These are phyloP conservation scores for Tapirus indicus DNA, from an alignment of 2,797 vertebrate genomes.

Conservation along the genomic window DNA sequence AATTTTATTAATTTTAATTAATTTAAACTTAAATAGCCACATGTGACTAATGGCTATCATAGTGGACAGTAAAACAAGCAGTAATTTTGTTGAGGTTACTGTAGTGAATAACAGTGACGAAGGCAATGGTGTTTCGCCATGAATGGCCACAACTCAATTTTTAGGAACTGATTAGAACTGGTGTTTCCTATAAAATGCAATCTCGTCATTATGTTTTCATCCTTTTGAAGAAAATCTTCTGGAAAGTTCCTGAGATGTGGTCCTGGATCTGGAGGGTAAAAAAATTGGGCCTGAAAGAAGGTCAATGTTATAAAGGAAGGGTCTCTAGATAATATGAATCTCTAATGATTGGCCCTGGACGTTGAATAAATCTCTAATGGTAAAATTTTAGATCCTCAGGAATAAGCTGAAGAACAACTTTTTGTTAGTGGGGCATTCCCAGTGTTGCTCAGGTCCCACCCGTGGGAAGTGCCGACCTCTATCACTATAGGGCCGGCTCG, in stretches of 20 bases:
- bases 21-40: not conserved
- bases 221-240: not conserved
- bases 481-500: not conserved
- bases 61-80: not conserved
- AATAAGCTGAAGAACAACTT: not conserved
- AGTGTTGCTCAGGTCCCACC: not conserved
- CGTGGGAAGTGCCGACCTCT: not conserved
- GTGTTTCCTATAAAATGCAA: not conserved
- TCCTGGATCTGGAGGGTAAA: not conserved
- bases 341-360: not conserved
- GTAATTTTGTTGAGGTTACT: not conserved
- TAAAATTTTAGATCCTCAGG: not conserved
- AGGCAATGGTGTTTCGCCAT: not conserved
- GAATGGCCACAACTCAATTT: not conserved
- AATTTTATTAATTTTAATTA: constrained; percentile 32
- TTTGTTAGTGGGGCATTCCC: not conserved
- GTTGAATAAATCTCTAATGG: not conserved
- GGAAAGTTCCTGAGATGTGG: not conserved
- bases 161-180: not conserved
- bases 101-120: not conserved
- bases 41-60: not conserved
- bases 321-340: not conserved
- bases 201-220: not conserved
- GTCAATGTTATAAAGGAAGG: not conserved
- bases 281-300: not conserved